Base-by-base conservation (phyloP, 1,140 invertebrate species). In the Aethina tumida region DNA sequence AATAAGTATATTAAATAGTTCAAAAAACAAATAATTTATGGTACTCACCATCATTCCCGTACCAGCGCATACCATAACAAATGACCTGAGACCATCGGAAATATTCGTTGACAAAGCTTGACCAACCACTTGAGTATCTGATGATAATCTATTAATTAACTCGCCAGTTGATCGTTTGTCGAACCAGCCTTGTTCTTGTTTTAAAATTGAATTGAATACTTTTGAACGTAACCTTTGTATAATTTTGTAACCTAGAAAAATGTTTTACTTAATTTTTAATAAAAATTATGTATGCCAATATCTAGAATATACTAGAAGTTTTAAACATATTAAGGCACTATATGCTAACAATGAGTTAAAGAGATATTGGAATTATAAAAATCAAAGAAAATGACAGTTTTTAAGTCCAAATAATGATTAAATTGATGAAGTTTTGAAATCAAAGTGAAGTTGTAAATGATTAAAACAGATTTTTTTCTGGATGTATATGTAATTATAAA, bases 131-230 rank as follows among this genome's bases (percentile, higher is more conserved):
- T 84, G 78, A 3, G 92, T 85, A 60, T 99, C 95, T 31, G 90
- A 79, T 39, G 81, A 84, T 26, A 97, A 64, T 46, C 94, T 72
- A 59, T 94, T 96, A 1, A 97, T 77, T 18, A 99, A 67, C 63
- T 98, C 94, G n/a, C 95, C 95, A 9, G 93, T 96, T 50, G 85
- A 89, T 18, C 79, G 83, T 49, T 75, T 81, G 52, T 97, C 90
- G 65, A 97, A 98, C 75, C 94, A 97, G 4, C 80, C 83, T 20
- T 87, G 74, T 63, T 98, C 94, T 66, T 98, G 93, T 31, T 69
- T 74, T 30, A 97, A 64, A 51, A 98, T 85, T 2, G 88, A 77
- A 3, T 69, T 63, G 65, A 92, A 98, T 0, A 94, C 72, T 43
- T 79, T 75, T 44, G 81, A 80, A 29, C 94, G 71, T 2, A 98